Percentiles rank a stretch among this genome's conserved stretches.
phyloP scores from a whole-genome alignment of 1,140 invertebrate genomes.

The Mactra quadrangularis region DNA sequence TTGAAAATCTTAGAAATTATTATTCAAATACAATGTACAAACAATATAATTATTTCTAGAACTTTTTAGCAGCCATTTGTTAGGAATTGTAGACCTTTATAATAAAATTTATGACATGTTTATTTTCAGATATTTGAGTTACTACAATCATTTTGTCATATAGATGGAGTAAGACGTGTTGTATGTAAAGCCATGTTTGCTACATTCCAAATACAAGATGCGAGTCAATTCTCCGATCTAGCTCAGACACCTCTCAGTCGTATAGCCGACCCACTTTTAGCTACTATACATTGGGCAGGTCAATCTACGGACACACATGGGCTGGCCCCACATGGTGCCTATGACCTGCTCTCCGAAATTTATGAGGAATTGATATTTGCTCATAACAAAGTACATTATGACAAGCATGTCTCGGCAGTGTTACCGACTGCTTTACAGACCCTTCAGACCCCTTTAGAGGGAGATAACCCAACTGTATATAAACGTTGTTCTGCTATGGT shows the following conservation, averaged over 20 bases:
- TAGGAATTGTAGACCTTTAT: too few species aligned
- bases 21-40: too few species aligned
- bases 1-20: too few species aligned
- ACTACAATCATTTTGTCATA: slow-evolving; percentile 71
- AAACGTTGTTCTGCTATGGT: slow-evolving; percentile 70
- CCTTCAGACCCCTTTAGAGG: slow-evolving; percentile 60
- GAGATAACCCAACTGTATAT: slow-evolving; percentile 54
- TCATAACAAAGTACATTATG: slow-evolving; percentile 64
- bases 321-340: slow-evolving; percentile 67
- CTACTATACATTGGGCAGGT: slow-evolving; percentile 73
- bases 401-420: slow-evolving; percentile 65
- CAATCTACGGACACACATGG: slow-evolving; percentile 68
- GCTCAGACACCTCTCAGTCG: slow-evolving; percentile 61
- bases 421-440: slow-evolving; percentile 68
- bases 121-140: slow-evolving; percentile 79
- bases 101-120: background rate
- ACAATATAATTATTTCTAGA: too few species aligned
- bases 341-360: slow-evolving; percentile 76
- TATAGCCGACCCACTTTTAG: slow-evolving; percentile 71
- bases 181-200: slow-evolving; percentile 72
- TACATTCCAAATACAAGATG: slow-evolving; percentile 60
- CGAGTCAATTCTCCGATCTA: slow-evolving; percentile 40
- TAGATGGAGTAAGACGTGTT: slow-evolving; percentile 64
- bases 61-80: too few species aligned
- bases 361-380: slow-evolving; percentile 77